Conservation (phyloP, 2,888 invertebrate genomes). For the Chrysodeixis includens region DNA sequence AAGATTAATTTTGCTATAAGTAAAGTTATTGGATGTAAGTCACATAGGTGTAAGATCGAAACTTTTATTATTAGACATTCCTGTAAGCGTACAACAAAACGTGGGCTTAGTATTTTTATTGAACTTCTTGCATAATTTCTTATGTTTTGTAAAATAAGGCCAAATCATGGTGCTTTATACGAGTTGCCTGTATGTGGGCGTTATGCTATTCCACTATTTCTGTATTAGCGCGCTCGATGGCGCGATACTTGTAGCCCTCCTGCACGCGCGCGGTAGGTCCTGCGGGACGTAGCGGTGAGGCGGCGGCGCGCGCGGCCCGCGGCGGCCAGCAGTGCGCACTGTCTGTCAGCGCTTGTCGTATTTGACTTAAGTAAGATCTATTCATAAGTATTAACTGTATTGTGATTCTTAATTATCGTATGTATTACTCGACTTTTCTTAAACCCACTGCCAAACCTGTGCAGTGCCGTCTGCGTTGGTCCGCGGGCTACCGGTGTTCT, state of each 20-base stretch:
- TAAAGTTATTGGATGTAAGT: constrained; percentile 61
- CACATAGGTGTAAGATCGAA: constrained; percentile 60
- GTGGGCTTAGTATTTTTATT: constrained; percentile 53
- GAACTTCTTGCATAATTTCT: constrained; percentile 50
- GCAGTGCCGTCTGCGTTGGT: constrained; percentile 71
- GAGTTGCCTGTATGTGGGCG: constrained; percentile 51
- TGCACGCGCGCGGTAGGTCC: constrained; percentile 23
- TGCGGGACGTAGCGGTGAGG: constrained; percentile 21
- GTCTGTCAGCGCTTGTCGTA: constrained; percentile 75
- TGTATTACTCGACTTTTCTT: constrained; percentile 77
- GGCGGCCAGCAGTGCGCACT: constrained; percentile 70
- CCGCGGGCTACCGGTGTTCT: constrained; percentile 60
- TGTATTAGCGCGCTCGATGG: constrained; percentile 29
- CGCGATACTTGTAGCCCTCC: constrained; percentile 26
- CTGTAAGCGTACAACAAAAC: constrained; percentile 64
- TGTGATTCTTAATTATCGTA: constrained; percentile 85
- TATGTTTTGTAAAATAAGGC: constrained; percentile 47
- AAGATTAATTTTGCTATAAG: constrained; percentile 62
- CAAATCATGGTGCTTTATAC: constrained; percentile 61
- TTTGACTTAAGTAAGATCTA: constrained; percentile 80
- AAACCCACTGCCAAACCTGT: constrained; percentile 80
- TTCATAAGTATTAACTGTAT: constrained; percentile 87
- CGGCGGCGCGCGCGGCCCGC: constrained; percentile 24
- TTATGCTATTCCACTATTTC: constrained; percentile 40
- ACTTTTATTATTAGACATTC: constrained; percentile 70